A percentile compares a stretch with the other conserved stretches of the same genome.
These are phyloP conservation scores for Sminthurinus signatus DNA, from an alignment of 1,140 invertebrate species.

Conservation along the genomic window DNA sequence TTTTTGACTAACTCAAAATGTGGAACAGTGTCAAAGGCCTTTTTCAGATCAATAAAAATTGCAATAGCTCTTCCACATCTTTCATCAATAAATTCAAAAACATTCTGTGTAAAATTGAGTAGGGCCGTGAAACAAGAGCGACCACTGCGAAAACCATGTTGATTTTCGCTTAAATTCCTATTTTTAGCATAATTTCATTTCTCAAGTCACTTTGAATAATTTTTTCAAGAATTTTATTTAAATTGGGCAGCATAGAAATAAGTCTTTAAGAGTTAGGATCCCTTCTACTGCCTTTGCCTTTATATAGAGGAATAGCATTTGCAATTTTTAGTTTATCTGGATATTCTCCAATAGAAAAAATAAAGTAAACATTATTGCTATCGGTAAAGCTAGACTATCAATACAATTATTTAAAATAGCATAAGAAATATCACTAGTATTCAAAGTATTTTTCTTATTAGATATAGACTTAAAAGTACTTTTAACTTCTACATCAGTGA, in stretches of 20 bases:
- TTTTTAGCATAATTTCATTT: neutral
- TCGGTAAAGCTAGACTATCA: neutral
- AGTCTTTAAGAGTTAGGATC: neutral
- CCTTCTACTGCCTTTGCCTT: neutral
- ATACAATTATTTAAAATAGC: neutral
- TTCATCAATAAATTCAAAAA: slow-evolving; percentile 1
- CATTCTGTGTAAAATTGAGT: neutral
- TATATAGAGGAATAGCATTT: slow-evolving; percentile 11
- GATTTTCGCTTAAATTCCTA: neutral
- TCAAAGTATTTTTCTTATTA: no score
- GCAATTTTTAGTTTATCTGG: slow-evolving; percentile 5
- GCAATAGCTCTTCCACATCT: slow-evolving; percentile 6
- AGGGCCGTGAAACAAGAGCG: slow-evolving; percentile 10
- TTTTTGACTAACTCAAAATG: neutral
- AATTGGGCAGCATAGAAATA: neutral
- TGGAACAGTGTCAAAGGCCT: slow-evolving; percentile 14
- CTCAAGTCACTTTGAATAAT: neutral
- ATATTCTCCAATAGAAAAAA: neutral
- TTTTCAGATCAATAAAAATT: slow-evolving; percentile 17
- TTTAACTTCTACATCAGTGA: no score
- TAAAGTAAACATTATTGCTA: slow-evolving; percentile 3
- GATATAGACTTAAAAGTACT: no score
- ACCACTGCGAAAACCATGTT: slow-evolving; percentile 5
- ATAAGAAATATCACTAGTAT: neutral
- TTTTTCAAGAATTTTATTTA: slow-evolving; percentile 3